These are phyloP conservation scores for Danaus chrysippus DNA, from an alignment of 2,888 invertebrate species.

Conservation along the genomic window DNA sequence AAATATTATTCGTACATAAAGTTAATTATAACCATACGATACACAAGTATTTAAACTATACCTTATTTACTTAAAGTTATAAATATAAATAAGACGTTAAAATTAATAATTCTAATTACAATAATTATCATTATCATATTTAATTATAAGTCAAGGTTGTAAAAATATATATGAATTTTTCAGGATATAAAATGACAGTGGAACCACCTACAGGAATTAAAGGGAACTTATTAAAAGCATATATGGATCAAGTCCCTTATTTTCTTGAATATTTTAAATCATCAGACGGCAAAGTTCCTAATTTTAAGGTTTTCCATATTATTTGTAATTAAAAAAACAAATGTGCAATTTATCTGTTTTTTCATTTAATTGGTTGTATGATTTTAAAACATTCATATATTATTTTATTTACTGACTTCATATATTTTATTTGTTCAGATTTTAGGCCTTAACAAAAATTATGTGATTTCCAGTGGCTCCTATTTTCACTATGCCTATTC, in stretches of 20 bases:
- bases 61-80: no score
- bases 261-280: slow-evolving; percentile 81
- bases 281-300: slow-evolving; percentile 76
- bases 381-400: no score
- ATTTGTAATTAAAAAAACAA: not conserved
- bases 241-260: no score
- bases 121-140: not conserved
- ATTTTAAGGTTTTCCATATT: slow-evolving; percentile 77
- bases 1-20: not conserved
- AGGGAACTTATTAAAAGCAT: no score
- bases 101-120: no score
- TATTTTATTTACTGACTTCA: no score
- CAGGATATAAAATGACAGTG: slow-evolving; percentile 89
- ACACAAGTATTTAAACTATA: no score
- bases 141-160: not conserved
- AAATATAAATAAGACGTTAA: no score
- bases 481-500: slow-evolving; percentile 92
- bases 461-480: slow-evolving; percentile 73
- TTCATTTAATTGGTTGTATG: no score
- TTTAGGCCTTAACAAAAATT: not conserved
- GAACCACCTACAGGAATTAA: slow-evolving; percentile 90
- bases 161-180: not conserved
- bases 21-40: no score
- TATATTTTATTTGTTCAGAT: not conserved
- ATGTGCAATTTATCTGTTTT: no score